Conservation (phyloP, 2,888 invertebrate genomes). For the Agrochola circellaris region DNA sequence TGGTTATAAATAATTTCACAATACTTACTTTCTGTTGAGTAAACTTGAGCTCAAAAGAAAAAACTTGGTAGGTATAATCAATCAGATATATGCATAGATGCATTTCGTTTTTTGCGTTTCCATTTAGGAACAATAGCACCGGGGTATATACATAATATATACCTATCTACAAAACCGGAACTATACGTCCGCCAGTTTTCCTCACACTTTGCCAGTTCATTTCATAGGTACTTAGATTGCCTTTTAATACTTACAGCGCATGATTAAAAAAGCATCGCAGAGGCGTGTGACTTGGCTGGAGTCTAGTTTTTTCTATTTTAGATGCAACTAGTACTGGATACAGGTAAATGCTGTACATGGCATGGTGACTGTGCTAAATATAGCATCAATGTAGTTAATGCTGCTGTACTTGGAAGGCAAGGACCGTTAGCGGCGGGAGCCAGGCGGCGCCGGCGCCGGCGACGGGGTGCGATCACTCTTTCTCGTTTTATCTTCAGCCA, state of each 20-base stretch:
- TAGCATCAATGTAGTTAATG: conserved; percentile 77
- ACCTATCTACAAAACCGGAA: conserved; percentile 28
- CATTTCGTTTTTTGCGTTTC: conserved; percentile 1
- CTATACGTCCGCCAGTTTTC: conserved; percentile 10
- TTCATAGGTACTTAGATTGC: conserved; percentile 9
- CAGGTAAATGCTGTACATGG: conserved; percentile 56
- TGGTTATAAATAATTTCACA: neutral
- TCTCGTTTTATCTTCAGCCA: conserved; percentile 66
- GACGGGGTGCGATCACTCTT: conserved; percentile 76
- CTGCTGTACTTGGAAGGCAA: conserved; percentile 82
- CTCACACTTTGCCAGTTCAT: neutral
- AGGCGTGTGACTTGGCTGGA: conserved; percentile 46
- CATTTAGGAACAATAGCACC: conserved; percentile 20
- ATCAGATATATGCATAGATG: conserved; percentile 3
- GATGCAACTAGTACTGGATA: conserved; percentile 52
- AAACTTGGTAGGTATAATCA: neutral
- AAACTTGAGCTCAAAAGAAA: neutral
- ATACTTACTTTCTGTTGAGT: neutral
- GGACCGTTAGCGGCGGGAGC: conserved; percentile 82
- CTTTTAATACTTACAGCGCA: conserved; percentile 3
- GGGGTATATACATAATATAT: neutral
- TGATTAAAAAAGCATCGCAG: conserved; percentile 43
- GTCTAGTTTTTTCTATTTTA: conserved; percentile 60
- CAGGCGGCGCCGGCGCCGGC: conserved; percentile 73
- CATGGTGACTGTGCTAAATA: conserved; percentile 78